These are phyloP conservation scores for Poeciliopsis paucimaculata DNA, from an alignment of 2,797 vertebrate species.

Conservation along the genomic window DNA sequence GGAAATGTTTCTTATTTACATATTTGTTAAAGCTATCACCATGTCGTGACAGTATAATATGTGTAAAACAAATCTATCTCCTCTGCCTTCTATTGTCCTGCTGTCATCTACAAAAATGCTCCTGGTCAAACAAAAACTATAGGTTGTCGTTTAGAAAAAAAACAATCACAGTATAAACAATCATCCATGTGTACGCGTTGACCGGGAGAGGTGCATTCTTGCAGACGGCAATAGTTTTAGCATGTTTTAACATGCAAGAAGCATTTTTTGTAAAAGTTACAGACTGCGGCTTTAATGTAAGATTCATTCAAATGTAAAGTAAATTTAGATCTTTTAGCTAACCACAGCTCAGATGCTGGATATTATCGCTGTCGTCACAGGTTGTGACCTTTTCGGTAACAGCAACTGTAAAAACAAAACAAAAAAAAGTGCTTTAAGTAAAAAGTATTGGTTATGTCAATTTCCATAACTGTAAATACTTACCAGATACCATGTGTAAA, in stretches of 20 bases:
- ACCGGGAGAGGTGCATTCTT: no score
- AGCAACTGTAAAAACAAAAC: slow-evolving; percentile 3
- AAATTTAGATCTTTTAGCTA: slow-evolving; percentile 12
- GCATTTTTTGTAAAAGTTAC: background rate
- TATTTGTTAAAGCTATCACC: background rate
- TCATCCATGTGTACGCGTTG: no score
- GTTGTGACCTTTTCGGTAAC: slow-evolving; percentile 38
- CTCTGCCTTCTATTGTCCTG: no score
- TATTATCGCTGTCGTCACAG: background rate
- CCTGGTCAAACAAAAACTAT: no score
- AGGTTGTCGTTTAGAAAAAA: no score
- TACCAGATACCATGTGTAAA: slow-evolving; percentile 43
- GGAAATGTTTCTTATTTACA: no score
- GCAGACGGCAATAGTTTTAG: no score
- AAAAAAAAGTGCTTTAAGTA: background rate
- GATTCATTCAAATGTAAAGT: background rate
- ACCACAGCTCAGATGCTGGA: slow-evolving; percentile 66
- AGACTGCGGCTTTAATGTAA: background rate
- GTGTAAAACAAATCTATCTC: no score
- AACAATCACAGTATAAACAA: no score
- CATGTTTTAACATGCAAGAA: no score
- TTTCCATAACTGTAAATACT: background rate
- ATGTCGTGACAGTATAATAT: no score
- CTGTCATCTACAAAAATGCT: no score
- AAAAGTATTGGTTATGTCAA: background rate